phyloP scores from a whole-genome alignment of 2,113 vertebrate genomes.

The Xiphophorus couchianus region DNA sequence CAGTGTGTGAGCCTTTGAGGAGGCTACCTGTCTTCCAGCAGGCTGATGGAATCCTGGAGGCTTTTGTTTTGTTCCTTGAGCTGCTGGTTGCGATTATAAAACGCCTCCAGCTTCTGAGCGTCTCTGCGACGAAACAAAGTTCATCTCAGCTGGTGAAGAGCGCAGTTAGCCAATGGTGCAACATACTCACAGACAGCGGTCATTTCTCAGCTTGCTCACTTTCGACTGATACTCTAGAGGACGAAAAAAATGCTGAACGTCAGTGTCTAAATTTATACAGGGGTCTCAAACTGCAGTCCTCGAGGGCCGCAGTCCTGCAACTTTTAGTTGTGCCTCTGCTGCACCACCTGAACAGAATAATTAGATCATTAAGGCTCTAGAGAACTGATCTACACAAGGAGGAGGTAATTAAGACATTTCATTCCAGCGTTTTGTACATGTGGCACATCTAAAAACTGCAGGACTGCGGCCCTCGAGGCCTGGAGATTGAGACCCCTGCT shows the following conservation, averaged over 20 bases:
- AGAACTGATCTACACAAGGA: too few species aligned
- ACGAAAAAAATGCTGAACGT: background rate
- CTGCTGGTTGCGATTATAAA: conserved; percentile 91
- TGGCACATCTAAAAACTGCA: too few species aligned
- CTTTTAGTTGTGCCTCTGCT: too few species aligned
- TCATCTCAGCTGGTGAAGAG: conserved; percentile 12
- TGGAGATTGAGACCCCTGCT: too few species aligned
- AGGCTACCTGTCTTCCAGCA: conserved; percentile 89
- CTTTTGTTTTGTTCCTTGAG: conserved; percentile 91
- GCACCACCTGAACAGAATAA: too few species aligned
- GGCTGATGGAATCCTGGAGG: conserved; percentile 88
- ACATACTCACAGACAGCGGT: conserved; percentile 92
- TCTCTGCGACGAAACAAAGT: conserved; percentile 82
- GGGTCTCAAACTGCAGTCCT: too few species aligned
- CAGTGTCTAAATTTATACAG: too few species aligned
- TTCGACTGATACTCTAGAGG: conserved; percentile 89
- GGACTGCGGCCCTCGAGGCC: too few species aligned
- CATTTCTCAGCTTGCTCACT: conserved; percentile 93
- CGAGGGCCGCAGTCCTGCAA: too few species aligned
- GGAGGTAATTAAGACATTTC: too few species aligned
- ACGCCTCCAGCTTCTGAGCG: conserved; percentile 93
- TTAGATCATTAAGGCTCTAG: too few species aligned
- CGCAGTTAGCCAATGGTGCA: background rate
- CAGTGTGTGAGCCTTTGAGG: background rate
- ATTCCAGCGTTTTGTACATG: too few species aligned